A percentile compares a stretch with the other conserved stretches of the same genome.
Evolutionary conservation across 2,888 invertebrate genomes (phyloP).

Genomic region (Orgyia antiqua): DNA sequence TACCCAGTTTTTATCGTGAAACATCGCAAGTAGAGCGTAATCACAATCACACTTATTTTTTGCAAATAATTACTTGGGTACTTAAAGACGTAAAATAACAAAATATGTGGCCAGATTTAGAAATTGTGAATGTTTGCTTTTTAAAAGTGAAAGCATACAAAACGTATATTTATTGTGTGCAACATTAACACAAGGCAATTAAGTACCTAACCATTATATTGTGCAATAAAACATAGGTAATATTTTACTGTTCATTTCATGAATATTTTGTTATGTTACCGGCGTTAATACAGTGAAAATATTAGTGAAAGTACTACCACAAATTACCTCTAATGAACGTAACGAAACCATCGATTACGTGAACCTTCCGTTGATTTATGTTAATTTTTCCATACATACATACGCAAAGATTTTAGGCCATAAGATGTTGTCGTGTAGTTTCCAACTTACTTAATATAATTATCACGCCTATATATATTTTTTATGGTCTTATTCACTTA

Average conservation of each 20-base stretch:
- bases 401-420: too few species aligned
- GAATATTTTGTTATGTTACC: slow-evolving; percentile 3
- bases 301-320: slow-evolving; percentile 13
- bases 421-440: too few species aligned
- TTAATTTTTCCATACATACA: too few species aligned
- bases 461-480: too few species aligned
- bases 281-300: slow-evolving; percentile 9
- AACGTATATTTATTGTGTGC: slow-evolving; percentile 20
- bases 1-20: slow-evolving; percentile 16
- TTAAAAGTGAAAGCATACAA: slow-evolving; percentile 36
- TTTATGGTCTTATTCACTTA: too few species aligned
- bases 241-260: background rate
- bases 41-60: slow-evolving; percentile 22
- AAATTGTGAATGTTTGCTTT: slow-evolving; percentile 34
- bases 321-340: slow-evolving; percentile 5
- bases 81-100: slow-evolving; percentile 15
- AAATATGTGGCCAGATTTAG: slow-evolving; percentile 20
- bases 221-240: background rate
- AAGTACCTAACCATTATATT: too few species aligned
- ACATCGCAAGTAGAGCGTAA: slow-evolving; percentile 32
- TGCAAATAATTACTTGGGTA: slow-evolving; percentile 18
- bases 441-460: too few species aligned
- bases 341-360: background rate
- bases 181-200: slow-evolving; percentile 14
- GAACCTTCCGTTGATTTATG: background rate